A percentile compares a stretch with the other conserved stretches of the same genome.
Evolutionary conservation across 2,888 invertebrate species (phyloP).

Genomic region (Eurois occulta): DNA sequence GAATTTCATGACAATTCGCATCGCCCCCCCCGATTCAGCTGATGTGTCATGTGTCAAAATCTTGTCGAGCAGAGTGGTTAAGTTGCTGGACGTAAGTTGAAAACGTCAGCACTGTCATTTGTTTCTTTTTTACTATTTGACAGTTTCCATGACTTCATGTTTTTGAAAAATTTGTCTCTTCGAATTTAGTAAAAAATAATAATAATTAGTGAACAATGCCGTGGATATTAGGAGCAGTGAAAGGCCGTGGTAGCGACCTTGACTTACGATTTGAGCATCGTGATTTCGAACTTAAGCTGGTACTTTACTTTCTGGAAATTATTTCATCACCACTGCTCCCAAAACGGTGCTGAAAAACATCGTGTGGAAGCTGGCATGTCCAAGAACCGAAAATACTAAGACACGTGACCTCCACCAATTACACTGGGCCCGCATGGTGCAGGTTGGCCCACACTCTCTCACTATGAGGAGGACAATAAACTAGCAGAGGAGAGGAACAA

Average conservation of each 20-base stretch:
- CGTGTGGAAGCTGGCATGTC: not conserved
- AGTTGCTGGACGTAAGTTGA: not conserved
- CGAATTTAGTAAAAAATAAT: too few relatives aligned
- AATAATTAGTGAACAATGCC: not conserved
- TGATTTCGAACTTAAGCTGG: not conserved
- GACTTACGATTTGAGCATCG: not conserved
- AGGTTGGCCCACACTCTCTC: not conserved
- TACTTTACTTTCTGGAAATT: not conserved
- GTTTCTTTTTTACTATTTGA: slow-evolving; percentile 3
- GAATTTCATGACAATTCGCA: too few relatives aligned
- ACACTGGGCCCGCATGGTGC: too few relatives aligned
- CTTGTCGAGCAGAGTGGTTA: too few relatives aligned
- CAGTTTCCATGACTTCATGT: not conserved
- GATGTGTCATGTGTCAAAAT: too few relatives aligned
- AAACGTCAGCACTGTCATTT: not conserved
- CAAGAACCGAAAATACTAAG: not conserved
- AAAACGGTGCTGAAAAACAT: not conserved
- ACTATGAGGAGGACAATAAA: not conserved
- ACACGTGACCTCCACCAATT: not conserved
- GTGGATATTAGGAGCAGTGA: not conserved
- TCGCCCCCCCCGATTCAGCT: too few relatives aligned
- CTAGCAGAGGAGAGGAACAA: not conserved
- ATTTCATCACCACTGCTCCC: not conserved
- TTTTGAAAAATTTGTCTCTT: not conserved
- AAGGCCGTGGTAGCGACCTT: not conserved